Conservation (phyloP, 2,113 vertebrate species). For the Mormoops blainvillei region DNA sequence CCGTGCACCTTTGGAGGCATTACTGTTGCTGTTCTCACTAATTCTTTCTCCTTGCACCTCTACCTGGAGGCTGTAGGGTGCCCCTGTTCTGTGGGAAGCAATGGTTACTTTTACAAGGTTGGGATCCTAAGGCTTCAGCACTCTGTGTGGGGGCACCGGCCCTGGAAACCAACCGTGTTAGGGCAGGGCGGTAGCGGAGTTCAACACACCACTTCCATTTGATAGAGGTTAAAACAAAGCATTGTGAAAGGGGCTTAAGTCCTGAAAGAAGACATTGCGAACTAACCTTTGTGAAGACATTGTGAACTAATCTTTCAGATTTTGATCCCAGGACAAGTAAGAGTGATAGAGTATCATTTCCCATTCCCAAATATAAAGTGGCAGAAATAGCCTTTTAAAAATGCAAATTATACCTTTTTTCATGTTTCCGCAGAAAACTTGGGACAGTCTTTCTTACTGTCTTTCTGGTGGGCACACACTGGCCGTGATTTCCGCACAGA, state of each 20-base stretch:
- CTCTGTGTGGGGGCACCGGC: background rate
- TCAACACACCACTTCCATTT: background rate
- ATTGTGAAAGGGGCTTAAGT: background rate
- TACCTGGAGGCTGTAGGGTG: background rate
- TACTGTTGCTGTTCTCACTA: background rate
- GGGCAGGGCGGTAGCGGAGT: background rate
- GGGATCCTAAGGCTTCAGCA: background rate
- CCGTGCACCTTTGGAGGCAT: background rate
- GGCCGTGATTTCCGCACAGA: background rate
- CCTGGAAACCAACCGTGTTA: background rate
- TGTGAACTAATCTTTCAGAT: background rate
- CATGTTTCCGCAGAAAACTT: background rate
- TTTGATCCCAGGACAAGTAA: background rate
- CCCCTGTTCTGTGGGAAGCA: background rate
- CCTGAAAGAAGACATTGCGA: background rate
- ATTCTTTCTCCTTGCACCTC: background rate
- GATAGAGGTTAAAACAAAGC: background rate
- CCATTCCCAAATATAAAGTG: background rate
- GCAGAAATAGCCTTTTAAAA: background rate
- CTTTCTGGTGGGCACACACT: background rate
- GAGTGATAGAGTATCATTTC: background rate
- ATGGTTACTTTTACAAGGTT: background rate
- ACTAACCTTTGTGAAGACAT: background rate
- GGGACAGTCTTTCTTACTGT: background rate
- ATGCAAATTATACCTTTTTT: slow-evolving; percentile 26